Conservation (phyloP, 2,797 vertebrate species). For the Garrulus glandarius region DNA sequence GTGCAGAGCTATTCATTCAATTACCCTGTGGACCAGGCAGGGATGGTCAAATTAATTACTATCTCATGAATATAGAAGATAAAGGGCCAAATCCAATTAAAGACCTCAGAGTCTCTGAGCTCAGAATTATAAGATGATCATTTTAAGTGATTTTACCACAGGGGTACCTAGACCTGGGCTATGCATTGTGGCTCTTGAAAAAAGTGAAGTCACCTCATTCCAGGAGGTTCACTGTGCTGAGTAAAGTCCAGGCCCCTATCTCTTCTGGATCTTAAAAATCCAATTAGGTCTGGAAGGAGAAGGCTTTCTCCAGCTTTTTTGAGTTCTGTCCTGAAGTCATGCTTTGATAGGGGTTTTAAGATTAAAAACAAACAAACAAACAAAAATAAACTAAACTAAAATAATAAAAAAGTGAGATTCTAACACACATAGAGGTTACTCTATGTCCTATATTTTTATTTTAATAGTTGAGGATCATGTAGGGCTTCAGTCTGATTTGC, state of each 20-base stretch:
- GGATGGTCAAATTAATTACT: constrained; percentile 9
- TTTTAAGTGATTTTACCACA: not conserved
- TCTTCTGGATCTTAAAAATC: not conserved
- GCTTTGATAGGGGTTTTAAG: not conserved
- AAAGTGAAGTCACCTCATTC: not conserved
- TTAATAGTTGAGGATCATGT: not conserved
- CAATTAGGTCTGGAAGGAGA: not conserved
- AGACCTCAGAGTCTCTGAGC: not conserved
- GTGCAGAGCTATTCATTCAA: not conserved
- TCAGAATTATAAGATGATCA: not conserved
- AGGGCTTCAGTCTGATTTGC: not conserved
- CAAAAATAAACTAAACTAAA: too few species aligned
- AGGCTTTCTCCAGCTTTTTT: not conserved
- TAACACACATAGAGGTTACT: not conserved
- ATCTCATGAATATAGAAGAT: not conserved
- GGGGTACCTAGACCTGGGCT: not conserved
- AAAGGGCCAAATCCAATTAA: constrained; percentile 27
- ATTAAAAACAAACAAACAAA: not conserved
- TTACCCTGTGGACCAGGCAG: not conserved
- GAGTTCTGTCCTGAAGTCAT: not conserved
- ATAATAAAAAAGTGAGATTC: not conserved
- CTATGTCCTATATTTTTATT: not conserved
- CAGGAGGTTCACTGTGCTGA: not conserved
- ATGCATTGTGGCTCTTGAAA: not conserved
- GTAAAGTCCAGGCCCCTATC: fast-evolving